phyloP scores from a whole-genome alignment of 2,797 vertebrate genomes.

The Sebastes wilsoni region DNA sequence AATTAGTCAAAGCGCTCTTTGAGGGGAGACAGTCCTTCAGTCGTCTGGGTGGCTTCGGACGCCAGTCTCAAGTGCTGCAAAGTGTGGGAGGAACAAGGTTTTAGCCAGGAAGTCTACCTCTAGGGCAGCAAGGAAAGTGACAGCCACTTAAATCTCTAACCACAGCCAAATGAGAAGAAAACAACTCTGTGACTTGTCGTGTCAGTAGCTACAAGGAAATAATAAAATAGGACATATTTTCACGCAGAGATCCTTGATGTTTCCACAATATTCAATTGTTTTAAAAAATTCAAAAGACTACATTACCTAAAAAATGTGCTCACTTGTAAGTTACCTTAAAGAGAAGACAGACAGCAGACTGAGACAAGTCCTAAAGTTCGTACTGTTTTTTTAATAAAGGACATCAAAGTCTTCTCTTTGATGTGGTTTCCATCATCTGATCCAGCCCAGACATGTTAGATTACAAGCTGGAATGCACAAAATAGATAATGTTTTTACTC shows the following conservation, averaged over 20 bases:
- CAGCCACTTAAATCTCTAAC: constrained; percentile 61
- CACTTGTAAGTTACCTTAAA: background rate
- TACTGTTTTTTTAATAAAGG: background rate
- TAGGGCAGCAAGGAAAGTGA: constrained; percentile 59
- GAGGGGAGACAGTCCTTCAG: constrained; percentile 61
- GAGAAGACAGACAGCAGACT: background rate
- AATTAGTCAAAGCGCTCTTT: constrained; percentile 65
- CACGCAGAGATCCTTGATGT: background rate
- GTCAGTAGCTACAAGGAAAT: constrained; percentile 5
- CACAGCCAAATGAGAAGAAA: constrained; percentile 46
- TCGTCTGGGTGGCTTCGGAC: constrained; percentile 65
- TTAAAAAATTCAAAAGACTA: background rate
- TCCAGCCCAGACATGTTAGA: background rate
- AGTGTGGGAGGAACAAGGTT: constrained; percentile 44
- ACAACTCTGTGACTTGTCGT: constrained; percentile 17
- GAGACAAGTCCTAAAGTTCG: background rate
- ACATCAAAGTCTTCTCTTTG: background rate
- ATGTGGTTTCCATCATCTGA: background rate
- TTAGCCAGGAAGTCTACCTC: constrained; percentile 56
- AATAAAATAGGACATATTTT: constrained; percentile 2
- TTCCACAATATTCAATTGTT: background rate
- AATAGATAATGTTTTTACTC: background rate
- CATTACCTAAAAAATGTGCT: background rate
- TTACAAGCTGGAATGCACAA: background rate
- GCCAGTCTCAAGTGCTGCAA: constrained; percentile 64